Percentiles rank a stretch among this genome's conserved stretches.
Evolutionary conservation across 1,140 invertebrate species (phyloP).

Genomic region (Listronotus oregonensis): DNA sequence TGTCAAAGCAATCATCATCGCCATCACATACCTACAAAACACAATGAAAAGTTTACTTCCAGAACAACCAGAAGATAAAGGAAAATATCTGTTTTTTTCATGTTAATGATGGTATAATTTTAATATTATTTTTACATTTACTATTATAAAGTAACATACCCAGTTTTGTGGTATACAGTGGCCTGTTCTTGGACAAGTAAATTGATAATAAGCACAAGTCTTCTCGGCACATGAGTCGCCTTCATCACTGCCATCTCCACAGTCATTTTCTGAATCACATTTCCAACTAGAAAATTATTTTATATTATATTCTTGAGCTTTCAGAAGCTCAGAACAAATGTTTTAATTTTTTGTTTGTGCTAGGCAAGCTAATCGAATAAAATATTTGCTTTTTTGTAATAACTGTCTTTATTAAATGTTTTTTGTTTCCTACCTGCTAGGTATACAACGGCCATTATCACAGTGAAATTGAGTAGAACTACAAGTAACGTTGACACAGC

Average conservation of each 20-base stretch:
- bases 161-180: slow-evolving; percentile 92
- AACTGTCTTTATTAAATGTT: too few species aligned
- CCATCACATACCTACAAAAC: slow-evolving; percentile 65
- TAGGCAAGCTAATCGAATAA: too few species aligned
- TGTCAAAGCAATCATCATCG: slow-evolving; percentile 97
- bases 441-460: slow-evolving; percentile 92
- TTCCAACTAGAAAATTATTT: slow-evolving; percentile 76
- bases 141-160: slow-evolving; percentile 48
- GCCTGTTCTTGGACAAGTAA: slow-evolving; percentile 91
- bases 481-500: slow-evolving; percentile 88
- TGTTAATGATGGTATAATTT: too few species aligned
- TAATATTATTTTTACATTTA: not conserved
- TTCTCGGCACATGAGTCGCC: slow-evolving; percentile 94
- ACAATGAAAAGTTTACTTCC: too few species aligned
- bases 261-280: slow-evolving; percentile 93
- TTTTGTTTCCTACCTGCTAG: slow-evolving; percentile 61
- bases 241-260: slow-evolving; percentile 92
- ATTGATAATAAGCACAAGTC: slow-evolving; percentile 90
- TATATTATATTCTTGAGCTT: too few species aligned
- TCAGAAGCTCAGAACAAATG: too few species aligned
- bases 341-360: too few species aligned
- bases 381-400: too few species aligned
- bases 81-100: too few species aligned
- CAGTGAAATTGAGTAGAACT: slow-evolving; percentile 90
- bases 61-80: too few species aligned